A percentile compares a stretch with the other conserved stretches of the same genome.
Conservation (phyloP, 2,113 vertebrate genomes). For the Atrichornis clamosus region DNA sequence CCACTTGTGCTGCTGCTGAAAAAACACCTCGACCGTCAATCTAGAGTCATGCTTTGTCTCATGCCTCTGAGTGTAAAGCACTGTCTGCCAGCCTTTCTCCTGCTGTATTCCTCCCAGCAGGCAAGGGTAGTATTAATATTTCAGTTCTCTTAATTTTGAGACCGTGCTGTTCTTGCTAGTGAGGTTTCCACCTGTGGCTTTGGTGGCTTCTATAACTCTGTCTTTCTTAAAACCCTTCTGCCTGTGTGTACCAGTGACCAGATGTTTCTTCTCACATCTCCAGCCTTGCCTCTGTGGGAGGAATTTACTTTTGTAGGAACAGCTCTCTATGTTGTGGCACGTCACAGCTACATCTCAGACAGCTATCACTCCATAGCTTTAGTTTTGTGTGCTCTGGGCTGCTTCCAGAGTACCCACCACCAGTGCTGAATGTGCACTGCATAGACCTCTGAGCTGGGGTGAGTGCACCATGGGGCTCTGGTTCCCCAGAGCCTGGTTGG, state of each 20-base stretch:
- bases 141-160: not conserved
- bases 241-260: not conserved
- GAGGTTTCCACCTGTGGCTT: not conserved
- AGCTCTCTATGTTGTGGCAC: not conserved
- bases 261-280: not conserved
- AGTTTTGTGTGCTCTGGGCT: not conserved
- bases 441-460: not conserved
- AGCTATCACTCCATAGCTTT: not conserved
- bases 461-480: not conserved
- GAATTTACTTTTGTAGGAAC: not conserved
- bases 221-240: not conserved
- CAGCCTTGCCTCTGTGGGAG: fast-evolving
- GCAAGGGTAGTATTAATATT: not conserved
- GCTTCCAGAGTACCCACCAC: not conserved
- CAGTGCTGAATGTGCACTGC: not conserved
- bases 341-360: fast-evolving
- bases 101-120: not conserved
- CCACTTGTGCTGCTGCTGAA: not conserved
- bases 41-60: not conserved
- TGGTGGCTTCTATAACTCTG: not conserved
- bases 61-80: not conserved
- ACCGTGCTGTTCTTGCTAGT: not conserved
- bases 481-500: not conserved
- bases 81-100: not conserved
- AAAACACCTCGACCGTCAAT: not conserved